These are phyloP conservation scores for Chrysolina americana DNA, from an alignment of 2,888 invertebrate genomes.

Conservation along the genomic window DNA sequence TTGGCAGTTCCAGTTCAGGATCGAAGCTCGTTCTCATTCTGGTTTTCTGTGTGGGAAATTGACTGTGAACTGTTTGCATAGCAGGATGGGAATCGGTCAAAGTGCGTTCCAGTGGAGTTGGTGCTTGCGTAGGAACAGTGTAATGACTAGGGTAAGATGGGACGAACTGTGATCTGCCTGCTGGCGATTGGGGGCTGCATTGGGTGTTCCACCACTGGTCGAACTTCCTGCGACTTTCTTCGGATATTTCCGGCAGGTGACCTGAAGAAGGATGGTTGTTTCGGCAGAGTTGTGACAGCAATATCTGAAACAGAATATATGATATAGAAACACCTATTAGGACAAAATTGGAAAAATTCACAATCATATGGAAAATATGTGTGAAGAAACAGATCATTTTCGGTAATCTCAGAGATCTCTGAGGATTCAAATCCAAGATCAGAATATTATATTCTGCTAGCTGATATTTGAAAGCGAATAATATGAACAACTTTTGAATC, in stretches of 20 bases:
- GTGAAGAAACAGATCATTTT: no score
- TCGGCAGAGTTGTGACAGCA: conserved; percentile 87
- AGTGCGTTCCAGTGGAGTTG: conserved; percentile 69
- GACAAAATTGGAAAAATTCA: background rate
- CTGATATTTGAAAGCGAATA: no score
- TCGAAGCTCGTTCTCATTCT: conserved; percentile 98
- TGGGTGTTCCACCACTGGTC: conserved; percentile 92
- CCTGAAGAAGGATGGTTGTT: conserved; percentile 78
- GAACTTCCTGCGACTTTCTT: conserved; percentile 89
- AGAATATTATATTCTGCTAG: no score
- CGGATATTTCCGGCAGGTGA: conserved; percentile 81
- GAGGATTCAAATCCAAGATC: no score
- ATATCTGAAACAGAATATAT: conserved; percentile 74
- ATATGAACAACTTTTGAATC: no score
- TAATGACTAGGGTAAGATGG: conserved; percentile 71
- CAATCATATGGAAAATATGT: no score
- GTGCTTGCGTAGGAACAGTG: conserved; percentile 68
- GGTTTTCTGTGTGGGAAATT: conserved; percentile 88
- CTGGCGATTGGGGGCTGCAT: conserved; percentile 74
- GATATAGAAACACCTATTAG: background rate
- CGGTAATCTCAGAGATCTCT: no score
- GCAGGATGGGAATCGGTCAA: conserved; percentile 79
- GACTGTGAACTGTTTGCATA: conserved; percentile 82
- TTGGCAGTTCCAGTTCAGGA: conserved; percentile 95
- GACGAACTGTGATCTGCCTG: conserved; percentile 66